Conservation (phyloP, 2,113 vertebrate genomes). For the Rissa tridactyla region DNA sequence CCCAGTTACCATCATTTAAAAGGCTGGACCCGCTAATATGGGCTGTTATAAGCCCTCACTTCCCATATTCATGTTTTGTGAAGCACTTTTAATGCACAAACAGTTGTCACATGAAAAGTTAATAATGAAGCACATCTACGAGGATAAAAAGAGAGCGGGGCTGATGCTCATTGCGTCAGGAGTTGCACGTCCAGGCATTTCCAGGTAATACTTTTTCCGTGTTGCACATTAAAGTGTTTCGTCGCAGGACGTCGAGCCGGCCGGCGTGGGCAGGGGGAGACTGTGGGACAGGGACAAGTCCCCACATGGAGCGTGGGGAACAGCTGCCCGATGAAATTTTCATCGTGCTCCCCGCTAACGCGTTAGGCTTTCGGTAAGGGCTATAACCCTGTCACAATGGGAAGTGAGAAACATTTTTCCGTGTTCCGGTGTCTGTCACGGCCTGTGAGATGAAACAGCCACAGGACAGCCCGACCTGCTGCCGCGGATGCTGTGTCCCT, state of each 20-base stretch:
- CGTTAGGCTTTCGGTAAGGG: constrained; percentile 6
- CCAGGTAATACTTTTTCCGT: not conserved
- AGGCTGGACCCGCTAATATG: not conserved
- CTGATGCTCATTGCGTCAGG: constrained; percentile 23
- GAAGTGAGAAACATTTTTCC: constrained; percentile 30
- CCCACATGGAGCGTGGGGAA: not conserved
- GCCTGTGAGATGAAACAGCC: not conserved
- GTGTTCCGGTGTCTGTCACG: not conserved
- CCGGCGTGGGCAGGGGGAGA: accelerated
- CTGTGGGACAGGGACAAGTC: not conserved
- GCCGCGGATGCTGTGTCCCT: accelerated
- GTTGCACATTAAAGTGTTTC: not conserved
- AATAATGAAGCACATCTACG: constrained; percentile 63
- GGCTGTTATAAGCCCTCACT: not conserved
- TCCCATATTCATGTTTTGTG: constrained; percentile 53
- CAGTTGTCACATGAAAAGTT: constrained; percentile 79
- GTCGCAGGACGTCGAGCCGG: not conserved
- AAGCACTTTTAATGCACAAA: constrained; percentile 57
- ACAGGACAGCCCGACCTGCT: not conserved
- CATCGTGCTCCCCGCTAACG: constrained; percentile 1
- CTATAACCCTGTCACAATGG: not conserved
- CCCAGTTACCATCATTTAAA: not conserved
- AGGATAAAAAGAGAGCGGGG: constrained; percentile 58
- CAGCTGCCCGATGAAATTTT: constrained; percentile 59
- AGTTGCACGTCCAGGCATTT: constrained; percentile 34